phyloP scores from a whole-genome alignment of 2,888 invertebrate species.

The Mylabris sibirica region DNA sequence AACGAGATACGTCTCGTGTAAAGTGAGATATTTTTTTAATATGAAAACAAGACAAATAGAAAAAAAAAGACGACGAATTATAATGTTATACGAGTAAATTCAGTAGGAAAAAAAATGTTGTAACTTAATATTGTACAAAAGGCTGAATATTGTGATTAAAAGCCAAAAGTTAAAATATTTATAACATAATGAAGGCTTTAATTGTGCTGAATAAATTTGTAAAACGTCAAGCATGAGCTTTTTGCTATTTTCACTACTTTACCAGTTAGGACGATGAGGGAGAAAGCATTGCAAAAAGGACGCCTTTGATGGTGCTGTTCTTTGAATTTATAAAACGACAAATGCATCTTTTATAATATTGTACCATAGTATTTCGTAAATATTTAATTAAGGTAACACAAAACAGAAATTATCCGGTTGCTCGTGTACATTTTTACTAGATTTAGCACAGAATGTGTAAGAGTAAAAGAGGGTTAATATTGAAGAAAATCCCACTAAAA shows the following conservation, averaged over 20 bases:
- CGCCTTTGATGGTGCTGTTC: constrained; percentile 24
- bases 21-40: constrained; percentile 1
- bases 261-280: background rate
- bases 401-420: constrained; percentile 38
- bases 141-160: constrained; percentile 25
- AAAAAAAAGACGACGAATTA: too few relatives aligned
- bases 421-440: constrained; percentile 29
- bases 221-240: background rate
- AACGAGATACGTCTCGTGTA: constrained; percentile 21
- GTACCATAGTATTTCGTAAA: constrained; percentile 26
- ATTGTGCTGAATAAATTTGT: constrained; percentile 27
- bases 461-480: background rate
- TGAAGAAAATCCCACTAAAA: constrained; percentile 12
- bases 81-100: background rate
- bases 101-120: background rate
- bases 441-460: constrained; percentile 19
- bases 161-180: constrained; percentile 29
- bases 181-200: constrained; percentile 35
- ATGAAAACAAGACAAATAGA: background rate
- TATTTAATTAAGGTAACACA: constrained; percentile 36
- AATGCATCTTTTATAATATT: constrained; percentile 26
- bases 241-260: background rate
- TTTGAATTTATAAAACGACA: constrained; percentile 29
- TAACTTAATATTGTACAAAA: constrained; percentile 9
- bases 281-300: background rate